phyloP scores from a whole-genome alignment of 1,140 invertebrate species.

The Diachasma alloeum region DNA sequence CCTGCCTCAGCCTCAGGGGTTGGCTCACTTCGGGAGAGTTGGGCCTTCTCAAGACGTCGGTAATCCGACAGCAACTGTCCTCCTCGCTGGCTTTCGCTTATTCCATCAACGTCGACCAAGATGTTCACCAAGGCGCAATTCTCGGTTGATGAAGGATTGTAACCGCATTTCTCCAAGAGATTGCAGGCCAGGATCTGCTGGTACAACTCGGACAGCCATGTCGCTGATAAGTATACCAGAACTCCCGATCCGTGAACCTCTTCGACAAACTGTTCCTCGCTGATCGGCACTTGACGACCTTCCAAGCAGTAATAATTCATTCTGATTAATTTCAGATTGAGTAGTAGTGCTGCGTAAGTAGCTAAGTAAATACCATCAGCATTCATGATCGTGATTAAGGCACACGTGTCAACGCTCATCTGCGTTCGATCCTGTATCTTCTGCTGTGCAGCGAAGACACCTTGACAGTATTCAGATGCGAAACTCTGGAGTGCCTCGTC shows the following conservation, averaged over 20 bases:
- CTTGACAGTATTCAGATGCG: constrained; percentile 89
- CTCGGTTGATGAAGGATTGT: constrained; percentile 66
- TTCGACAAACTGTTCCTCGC: constrained; percentile 87
- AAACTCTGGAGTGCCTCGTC: constrained; percentile 92
- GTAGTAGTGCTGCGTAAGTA: constrained; percentile 82
- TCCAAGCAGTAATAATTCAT: constrained; percentile 79
- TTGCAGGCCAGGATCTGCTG: constrained; percentile 83
- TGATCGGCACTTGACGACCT: constrained; percentile 64
- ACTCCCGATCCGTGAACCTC: constrained; percentile 90
- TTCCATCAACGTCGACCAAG: constrained; percentile 84
- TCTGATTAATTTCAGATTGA: constrained; percentile 83
- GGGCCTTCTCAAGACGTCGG: constrained; percentile 79
- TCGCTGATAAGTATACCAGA: constrained; percentile 87
- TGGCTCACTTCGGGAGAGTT: constrained; percentile 71
- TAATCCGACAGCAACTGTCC: constrained; percentile 85
- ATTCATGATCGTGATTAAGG: constrained; percentile 83
- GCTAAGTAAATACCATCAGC: constrained; percentile 94
- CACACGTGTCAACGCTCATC: constrained; percentile 44
- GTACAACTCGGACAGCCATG: constrained; percentile 91
- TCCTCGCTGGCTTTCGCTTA: constrained; percentile 73
- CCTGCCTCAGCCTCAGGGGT: constrained; percentile 76
- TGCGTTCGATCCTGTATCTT: constrained; percentile 53
- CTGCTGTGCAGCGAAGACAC: constrained; percentile 59
- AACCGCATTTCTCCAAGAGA: constrained; percentile 76
- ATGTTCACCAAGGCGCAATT: constrained; percentile 79